phyloP scores from a whole-genome alignment of 2,113 vertebrate genomes.

The Antigone vipio region DNA sequence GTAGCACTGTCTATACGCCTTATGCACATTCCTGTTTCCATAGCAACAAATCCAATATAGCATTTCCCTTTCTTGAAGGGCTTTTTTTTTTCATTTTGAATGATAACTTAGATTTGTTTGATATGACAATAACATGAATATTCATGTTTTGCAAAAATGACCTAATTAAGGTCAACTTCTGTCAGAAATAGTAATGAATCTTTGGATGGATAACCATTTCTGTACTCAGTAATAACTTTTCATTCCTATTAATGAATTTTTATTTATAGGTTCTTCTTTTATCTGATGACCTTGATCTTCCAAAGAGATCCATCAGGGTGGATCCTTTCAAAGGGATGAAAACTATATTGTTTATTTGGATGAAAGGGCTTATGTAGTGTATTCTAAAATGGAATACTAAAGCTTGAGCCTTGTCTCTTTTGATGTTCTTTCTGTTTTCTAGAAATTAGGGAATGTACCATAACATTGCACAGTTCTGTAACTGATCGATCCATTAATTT shows the following conservation, averaged over 20 bases:
- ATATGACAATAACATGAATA: background rate
- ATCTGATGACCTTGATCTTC: constrained; percentile 31
- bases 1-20: background rate
- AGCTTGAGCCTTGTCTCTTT: background rate
- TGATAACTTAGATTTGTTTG: background rate
- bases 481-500: background rate
- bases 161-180: background rate
- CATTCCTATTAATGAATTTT: constrained; percentile 37
- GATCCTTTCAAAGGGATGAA: constrained; percentile 28
- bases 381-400: constrained; percentile 9
- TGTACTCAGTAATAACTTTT: constrained; percentile 1
- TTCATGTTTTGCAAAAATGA: constrained; percentile 14
- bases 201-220: background rate
- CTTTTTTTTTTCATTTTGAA: background rate
- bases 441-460: constrained; percentile 5
- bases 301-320: constrained; percentile 36
- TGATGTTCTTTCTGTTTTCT: background rate
- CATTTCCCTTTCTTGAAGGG: background rate
- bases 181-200: background rate
- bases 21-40: constrained; percentile 37
- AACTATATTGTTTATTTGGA: background rate
- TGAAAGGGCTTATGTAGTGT: background rate
- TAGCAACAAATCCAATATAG: constrained; percentile 25
- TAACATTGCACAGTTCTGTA: constrained; percentile 12
- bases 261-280: constrained; percentile 51